Evolutionary conservation across 2,113 vertebrate species (phyloP).

Genomic region (Machaerirhynchus nigripectus): DNA sequence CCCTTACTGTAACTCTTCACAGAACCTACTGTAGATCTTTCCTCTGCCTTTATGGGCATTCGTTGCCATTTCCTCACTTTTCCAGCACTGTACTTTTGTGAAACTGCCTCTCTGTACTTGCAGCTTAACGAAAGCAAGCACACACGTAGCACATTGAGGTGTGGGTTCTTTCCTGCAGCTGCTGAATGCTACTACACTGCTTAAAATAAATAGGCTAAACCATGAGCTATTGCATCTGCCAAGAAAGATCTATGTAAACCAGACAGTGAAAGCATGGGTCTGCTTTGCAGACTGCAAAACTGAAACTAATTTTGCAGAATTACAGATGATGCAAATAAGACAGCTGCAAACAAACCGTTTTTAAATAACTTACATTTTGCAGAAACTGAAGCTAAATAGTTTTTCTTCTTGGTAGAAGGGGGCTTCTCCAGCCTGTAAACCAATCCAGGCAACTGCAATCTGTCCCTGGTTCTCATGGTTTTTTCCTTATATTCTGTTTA

Average conservation of each 20-base stretch:
- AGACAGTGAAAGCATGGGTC: not conserved
- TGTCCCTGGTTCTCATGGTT: not conserved
- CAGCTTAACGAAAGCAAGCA: not conserved
- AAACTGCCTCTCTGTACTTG: not conserved
- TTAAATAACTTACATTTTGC: not conserved
- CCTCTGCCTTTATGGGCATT: not conserved
- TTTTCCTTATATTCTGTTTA: not conserved
- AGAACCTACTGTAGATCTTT: not conserved
- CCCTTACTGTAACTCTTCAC: not conserved
- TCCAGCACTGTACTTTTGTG: not conserved
- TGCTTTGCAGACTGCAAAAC: not conserved
- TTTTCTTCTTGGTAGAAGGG: not conserved
- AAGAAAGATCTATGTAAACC: not conserved
- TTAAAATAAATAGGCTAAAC: not conserved
- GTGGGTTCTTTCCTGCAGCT: not conserved
- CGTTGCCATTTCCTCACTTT: not conserved
- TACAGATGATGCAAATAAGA: not conserved
- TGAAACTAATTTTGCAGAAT: constrained; percentile 41
- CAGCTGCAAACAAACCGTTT: not conserved
- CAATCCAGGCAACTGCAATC: not conserved
- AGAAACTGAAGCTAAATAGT: not conserved
- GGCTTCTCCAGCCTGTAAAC: not conserved
- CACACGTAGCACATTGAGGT: not conserved
- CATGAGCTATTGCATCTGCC: not conserved
- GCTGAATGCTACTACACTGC: not conserved